These are phyloP conservation scores for Dunckerocampus dactyliophorus DNA, from an alignment of 2,113 vertebrate species.

Conservation along the genomic window DNA sequence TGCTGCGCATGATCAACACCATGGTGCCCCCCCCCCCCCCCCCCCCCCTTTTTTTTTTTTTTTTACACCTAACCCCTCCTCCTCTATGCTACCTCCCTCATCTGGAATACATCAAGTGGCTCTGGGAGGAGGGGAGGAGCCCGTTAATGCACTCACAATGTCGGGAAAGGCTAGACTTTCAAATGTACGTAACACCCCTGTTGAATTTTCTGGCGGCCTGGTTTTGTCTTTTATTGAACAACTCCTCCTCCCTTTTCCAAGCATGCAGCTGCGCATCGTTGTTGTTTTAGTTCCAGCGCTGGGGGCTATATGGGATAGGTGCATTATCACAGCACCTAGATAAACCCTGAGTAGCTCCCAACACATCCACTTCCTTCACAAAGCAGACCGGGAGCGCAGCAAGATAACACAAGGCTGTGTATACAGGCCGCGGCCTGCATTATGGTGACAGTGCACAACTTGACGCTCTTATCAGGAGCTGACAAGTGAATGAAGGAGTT, in stretches of 20 bases:
- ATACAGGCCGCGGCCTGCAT: conserved; percentile 30
- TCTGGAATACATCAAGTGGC: conserved; percentile 92
- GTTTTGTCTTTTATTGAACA: conserved; percentile 36
- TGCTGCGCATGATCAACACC: conserved; percentile 81
- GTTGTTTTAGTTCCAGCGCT: conserved; percentile 19
- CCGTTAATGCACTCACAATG: conserved; percentile 70
- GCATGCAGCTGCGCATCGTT: conserved; percentile 24
- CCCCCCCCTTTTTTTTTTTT: conserved; percentile 3
- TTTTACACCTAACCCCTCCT: conserved; percentile 56
- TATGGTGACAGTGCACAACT: conserved; percentile 3
- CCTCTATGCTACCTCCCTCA: conserved; percentile 77
- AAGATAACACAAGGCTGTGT: conserved; percentile 45
- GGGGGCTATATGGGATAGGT: conserved; percentile 40
- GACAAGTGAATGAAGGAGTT: conserved; percentile 36
- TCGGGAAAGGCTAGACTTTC: conserved; percentile 59
- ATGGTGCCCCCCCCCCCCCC: conserved; percentile 78
- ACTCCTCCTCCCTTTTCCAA: not conserved
- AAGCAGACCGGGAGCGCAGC: conserved; percentile 46
- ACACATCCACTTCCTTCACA: conserved; percentile 66
- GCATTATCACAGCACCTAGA: conserved; percentile 58
- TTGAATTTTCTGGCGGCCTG: conserved; percentile 32
- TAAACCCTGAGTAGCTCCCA: conserved; percentile 61
- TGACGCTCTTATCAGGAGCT: conserved; percentile 37
- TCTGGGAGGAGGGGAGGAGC: conserved; percentile 60
- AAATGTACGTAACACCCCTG: conserved; percentile 50